phyloP scores from a whole-genome alignment of 2,888 invertebrate genomes.

The Eudemis profundana region DNA sequence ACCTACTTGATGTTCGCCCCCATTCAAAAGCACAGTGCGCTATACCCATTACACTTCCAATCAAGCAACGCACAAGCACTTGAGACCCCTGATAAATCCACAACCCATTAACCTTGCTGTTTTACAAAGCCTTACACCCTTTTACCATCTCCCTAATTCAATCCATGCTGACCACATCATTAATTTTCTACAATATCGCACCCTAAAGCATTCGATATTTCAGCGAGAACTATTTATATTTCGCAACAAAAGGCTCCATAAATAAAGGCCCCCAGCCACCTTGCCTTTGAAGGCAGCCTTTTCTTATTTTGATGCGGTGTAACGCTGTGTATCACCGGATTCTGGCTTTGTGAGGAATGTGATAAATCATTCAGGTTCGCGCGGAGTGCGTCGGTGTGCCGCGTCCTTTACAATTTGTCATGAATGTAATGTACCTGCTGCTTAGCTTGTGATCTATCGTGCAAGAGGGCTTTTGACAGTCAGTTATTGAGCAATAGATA shows the following conservation, averaged over 20 bases:
- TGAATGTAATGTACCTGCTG: slow-evolving; percentile 28
- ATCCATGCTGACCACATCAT: slow-evolving; percentile 83
- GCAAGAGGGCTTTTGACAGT: neutral
- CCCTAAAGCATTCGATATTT: slow-evolving; percentile 81
- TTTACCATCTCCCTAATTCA: slow-evolving; percentile 82
- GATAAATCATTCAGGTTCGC: slow-evolving; percentile 73
- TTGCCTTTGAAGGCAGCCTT: slow-evolving; percentile 83
- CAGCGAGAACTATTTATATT: slow-evolving; percentile 83
- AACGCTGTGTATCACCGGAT: slow-evolving; percentile 74
- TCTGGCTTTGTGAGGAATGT: slow-evolving; percentile 45
- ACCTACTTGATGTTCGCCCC: slow-evolving; percentile 26
- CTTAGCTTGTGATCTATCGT: slow-evolving; percentile 8
- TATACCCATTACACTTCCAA: slow-evolving; percentile 47
- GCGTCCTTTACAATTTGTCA: slow-evolving; percentile 40
- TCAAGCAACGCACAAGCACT: slow-evolving; percentile 56
- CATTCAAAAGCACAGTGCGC: slow-evolving; percentile 16
- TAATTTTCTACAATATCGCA: slow-evolving; percentile 82
- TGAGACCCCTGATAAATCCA: slow-evolving; percentile 37
- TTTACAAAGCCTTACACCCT: slow-evolving; percentile 77
- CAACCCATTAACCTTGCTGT: slow-evolving; percentile 70
- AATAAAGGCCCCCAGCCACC: slow-evolving; percentile 80
- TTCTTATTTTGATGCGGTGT: slow-evolving; percentile 82
- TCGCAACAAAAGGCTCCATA: slow-evolving; percentile 80
- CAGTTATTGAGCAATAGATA: neutral
- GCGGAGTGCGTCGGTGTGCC: slow-evolving; percentile 23